Base-by-base conservation (phyloP, 2,797 vertebrate genomes). In the Gymnoscopelus microlampas region DNA sequence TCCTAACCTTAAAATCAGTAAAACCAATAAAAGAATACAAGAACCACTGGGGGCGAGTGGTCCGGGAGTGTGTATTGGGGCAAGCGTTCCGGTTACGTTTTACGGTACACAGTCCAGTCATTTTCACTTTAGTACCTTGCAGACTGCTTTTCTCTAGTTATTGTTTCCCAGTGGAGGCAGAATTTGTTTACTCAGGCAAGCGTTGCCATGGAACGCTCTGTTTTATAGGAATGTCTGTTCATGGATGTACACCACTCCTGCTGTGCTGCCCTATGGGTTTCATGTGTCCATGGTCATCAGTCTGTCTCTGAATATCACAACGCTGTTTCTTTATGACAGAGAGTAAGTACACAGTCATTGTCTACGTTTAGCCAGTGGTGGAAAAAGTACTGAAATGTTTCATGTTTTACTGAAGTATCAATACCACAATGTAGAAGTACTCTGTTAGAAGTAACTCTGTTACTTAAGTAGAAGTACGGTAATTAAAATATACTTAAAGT, bases 231-330 rank as follows among this genome's bases (percentile, higher is more conserved):
- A 48, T 14, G 76, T 81, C 24, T 87, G 77, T 55, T 76, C 83
- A 24, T 93, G 89, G 87, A 78, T 93, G 88, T 91, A 91, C 78
- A 83, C 79, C 55, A 83, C 61, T 0, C 89, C 89, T 55, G 81
- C 87, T 7, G 79, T 85, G 61, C 76, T 93, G 1, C 90, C 88
- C 11, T 91, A 91, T 63, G 91, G 90, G 69, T 93, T 91, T 75
- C 84, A 91, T 15, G 39, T 90, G 70, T 81, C 62, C n/a, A 1
- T 85, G 56, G 81, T 89, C 61, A 49, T 80, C 66, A 91, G 81
- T 48, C 15, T 85, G 7, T 68, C 69, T 65, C 70, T 91, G 70
- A 91, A 91, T 66, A 85, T 85, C 10, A 53, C 78, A 24, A 90
- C 79, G 87, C 51, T 91, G 44, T 87, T 93, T 68, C 53, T 93